Evolutionary conservation across 2,888 invertebrate species (phyloP), one percentile per base, ranked within the genome.

Genomic region (Acrobasis repandana): DNA sequence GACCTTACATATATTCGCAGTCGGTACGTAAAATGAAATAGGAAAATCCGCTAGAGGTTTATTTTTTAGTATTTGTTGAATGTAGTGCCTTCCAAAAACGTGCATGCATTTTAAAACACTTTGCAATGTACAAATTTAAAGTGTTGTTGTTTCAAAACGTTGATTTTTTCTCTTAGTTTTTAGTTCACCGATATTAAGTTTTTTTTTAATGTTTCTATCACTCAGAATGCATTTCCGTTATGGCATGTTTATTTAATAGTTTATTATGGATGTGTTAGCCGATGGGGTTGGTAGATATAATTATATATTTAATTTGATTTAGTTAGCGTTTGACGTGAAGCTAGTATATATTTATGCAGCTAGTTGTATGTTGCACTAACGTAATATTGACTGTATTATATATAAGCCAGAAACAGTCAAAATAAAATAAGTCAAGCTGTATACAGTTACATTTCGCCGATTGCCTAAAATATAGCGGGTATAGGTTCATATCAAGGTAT

Each of bases 11-110:
- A 61, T 56, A 56, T 56, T n/a, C 58, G 43, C 28, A 28, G 46
- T 20, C n/a, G 47, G 20, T 67, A 58, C 46, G 59, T 61, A 38
- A 63, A 67, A 67, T 69, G 66, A 67, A 69, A 66, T 70, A 50
- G 63, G 62, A 33, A 58, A 58, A 60, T 67, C 58, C 61, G 68
- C 69, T 73, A 66, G 70, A 71, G 67, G 63, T 75, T 72, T 67
- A 65, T 69, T 72, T 71, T 60, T 34, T 60, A 57, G 63, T 66
- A 63, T 67, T 68, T 66, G 70, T 72, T 68, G 69, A 52, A 73
- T 69, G 74, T 83, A 83, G 86, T 86, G 84, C 83, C 83, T 85
- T 83, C 78, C 76, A 71, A 65, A 65, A 73, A 73, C 72, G 73
- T 81, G 80, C 79, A 80, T 82, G 82, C 79, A 79, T 82, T 82